Base-by-base conservation (phyloP, 2,797 vertebrate species). In the Saxicola maurus region DNA sequence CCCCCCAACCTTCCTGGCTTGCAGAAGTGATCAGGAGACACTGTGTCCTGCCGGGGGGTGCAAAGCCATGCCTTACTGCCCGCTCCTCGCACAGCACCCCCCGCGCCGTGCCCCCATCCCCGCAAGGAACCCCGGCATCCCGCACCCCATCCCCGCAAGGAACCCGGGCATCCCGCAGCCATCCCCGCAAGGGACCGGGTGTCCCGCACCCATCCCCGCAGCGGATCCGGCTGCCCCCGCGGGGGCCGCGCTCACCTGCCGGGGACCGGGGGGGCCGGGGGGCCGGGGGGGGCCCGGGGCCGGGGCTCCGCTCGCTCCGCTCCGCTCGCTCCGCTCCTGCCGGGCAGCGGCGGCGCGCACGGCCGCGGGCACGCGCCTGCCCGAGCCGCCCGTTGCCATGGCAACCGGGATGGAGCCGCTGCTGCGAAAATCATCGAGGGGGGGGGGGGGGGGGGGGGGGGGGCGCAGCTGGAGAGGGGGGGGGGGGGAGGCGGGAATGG, bases 341-440 rank as follows among this genome's bases (percentile, higher is more conserved):
- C 48, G 48, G 48, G 48, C 48, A 49, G 48, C 48, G 60, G 89
- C 48, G 45, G 82, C 74, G 67, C 51, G 78, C 77, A 55, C 88
- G 42, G 66, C 82, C 62, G 43, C 62, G 71, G 80, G 76, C 42
- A 43, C 89, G 87, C 93, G 93, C 55, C 71, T 91, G 94, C 74
- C 86, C 68, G 87, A 86, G 90, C 94, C 91, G 61, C 79, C 81
- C 43, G 95, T 97, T 95, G 93, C 95, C 91, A 94, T 92, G 93
- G 95, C 95, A 96, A 97, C 96, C n/a, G 66, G 80, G 86, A 96
- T 92, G 96, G 96, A 89, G 89, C 89, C 64, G 77, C 77, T 71
- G 89, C 85, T 72, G 74, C 72, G 59, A 76, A 78, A 78, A 80
- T 30, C 53, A 49, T 51, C 37, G 2, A 27, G 6, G 57, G 55